These are phyloP conservation scores for Stenoptilia bipunctidactyla DNA, from an alignment of 2,888 invertebrate genomes.

Conservation along the genomic window DNA sequence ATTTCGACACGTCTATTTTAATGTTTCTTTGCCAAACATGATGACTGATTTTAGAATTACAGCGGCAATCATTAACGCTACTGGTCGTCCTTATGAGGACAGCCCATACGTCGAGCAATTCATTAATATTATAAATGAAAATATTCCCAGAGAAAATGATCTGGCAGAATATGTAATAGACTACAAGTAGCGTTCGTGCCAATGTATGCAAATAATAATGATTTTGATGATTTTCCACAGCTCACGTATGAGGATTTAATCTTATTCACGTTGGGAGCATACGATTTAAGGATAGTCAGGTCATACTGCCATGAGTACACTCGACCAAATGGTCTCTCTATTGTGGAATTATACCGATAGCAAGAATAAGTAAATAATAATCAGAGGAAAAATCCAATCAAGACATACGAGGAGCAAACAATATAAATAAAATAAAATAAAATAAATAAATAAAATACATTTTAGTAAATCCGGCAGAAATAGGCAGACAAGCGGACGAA, in stretches of 20 bases:
- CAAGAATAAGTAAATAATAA: too few relatives aligned
- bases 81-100: conserved; percentile 7
- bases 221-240: conserved; percentile 5
- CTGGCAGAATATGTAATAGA: conserved; percentile 7
- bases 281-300: conserved; percentile 6
- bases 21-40: conserved; percentile 6
- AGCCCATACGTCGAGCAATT: conserved; percentile 6
- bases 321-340: too few relatives aligned
- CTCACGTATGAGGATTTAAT: conserved; percentile 6
- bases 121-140: conserved; percentile 6
- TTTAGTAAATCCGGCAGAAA: too few relatives aligned
- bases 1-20: conserved; percentile 8
- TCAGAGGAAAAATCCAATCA: too few relatives aligned
- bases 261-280: conserved; percentile 4
- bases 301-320: too few relatives aligned
- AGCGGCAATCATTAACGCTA: conserved; percentile 12
- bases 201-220: conserved; percentile 3
- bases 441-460: too few relatives aligned
- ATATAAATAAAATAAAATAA: too few relatives aligned
- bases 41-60: conserved; percentile 12
- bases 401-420: too few relatives aligned
- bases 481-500: too few relatives aligned
- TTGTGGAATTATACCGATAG: too few relatives aligned
- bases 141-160: conserved; percentile 7
- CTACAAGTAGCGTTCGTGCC: conserved; percentile 2